Percentiles rank a stretch among this genome's conserved stretches.
These are phyloP conservation scores for Rhinopomastus cyanomelas DNA, from an alignment of 2,113 vertebrate species.

Conservation along the genomic window DNA sequence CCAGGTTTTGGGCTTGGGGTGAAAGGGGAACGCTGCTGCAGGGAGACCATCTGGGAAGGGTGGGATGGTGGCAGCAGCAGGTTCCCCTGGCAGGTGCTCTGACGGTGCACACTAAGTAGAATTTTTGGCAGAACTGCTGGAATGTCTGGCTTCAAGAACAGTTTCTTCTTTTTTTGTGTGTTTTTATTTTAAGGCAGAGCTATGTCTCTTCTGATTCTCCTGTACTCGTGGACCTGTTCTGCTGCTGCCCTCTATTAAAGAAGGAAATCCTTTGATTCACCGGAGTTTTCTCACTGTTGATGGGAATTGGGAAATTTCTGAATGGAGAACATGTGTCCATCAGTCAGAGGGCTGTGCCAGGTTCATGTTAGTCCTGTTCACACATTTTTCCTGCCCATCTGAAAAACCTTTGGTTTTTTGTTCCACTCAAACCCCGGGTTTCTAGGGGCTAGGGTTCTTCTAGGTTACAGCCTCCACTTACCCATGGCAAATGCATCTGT, in stretches of 20 bases:
- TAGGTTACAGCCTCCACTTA: neutral
- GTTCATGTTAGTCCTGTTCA: neutral
- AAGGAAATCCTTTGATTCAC: neutral
- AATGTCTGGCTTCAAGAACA: neutral
- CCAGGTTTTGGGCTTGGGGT: accelerated
- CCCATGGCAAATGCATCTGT: neutral
- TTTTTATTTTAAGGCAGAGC: neutral
- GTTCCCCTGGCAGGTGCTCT: neutral
- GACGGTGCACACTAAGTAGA: neutral
- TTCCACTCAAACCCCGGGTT: neutral
- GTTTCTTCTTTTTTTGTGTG: neutral
- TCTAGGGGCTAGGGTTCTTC: neutral
- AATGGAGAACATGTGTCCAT: neutral
- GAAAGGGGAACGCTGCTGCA: neutral
- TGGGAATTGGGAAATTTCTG: neutral
- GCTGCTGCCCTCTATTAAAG: neutral
- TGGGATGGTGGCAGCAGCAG: neutral
- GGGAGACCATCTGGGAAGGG: neutral
- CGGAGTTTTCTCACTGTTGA: neutral
- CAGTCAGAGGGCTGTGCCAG: neutral
- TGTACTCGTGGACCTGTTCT: neutral
- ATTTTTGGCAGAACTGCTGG: neutral
- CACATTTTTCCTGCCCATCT: neutral
- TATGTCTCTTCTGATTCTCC: neutral
- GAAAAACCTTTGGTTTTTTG: neutral